Evolutionary conservation across 2,797 vertebrate species (phyloP), one percentile per base, ranked within the genome.

Genomic region (Cetoscarus ocellatus): DNA sequence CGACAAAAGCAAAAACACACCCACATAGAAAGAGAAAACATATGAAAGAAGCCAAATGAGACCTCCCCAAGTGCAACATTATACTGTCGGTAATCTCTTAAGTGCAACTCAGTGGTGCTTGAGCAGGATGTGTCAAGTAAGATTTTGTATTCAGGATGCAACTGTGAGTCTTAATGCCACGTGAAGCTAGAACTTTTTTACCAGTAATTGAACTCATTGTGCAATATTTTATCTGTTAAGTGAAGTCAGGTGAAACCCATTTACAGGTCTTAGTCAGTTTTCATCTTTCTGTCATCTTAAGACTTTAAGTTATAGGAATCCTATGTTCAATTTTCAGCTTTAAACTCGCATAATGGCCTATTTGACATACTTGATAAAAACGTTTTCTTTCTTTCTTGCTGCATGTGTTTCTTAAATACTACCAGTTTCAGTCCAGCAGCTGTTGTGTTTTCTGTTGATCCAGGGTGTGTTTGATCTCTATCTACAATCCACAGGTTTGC

Each of bases 401-500:
- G 27, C 27, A 2, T 27, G 2, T 27, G 27, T 27, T 27, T 27
- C n/a, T 27, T 27, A 17, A 10, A 48, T 38, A 42, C 7, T 45
- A 27, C 3, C n/a, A 15, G 38, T 39, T 59, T 42, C 10, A 55
- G 64, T 55, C 1, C 61, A 38, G 34, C 47, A 51, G 53, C 36
- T 3, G 53, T 44, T 35, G 54, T 51, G 72, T 42, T 45, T 56
- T 51, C 64, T 18, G 60, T 84, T 82, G 80, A 74, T 4, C 47
- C 54, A 84, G 64, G 80, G 84, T 65, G 85, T 73, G 80, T 86
- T 60, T 52, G 75, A 83, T 85, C 57, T 40, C 74, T 71, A 84
- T 82, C 80, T 73, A 11, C 57, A 64, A 76, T 81, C 73, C 65
- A 76, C 45, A 77, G 69, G 60, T 72, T 73, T 67, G 12, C 39